phyloP scores from a whole-genome alignment of 64 coral and sea anemone species.

The Pocillopora verrucosa region DNA sequence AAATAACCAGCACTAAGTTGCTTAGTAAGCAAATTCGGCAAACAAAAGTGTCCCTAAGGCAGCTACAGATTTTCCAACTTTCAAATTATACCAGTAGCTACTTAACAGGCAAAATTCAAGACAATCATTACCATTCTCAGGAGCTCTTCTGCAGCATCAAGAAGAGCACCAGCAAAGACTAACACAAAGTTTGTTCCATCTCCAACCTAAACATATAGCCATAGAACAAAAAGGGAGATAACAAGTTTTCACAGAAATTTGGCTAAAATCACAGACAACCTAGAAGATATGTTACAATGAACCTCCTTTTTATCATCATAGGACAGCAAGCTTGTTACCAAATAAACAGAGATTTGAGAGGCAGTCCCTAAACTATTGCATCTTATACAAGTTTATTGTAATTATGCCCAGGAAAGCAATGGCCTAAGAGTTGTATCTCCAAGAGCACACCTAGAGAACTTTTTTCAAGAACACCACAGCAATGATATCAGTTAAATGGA shows the following conservation, averaged over 20 bases:
- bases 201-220: conserved; percentile 75
- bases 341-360: no score
- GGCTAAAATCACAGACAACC: not conserved
- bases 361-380: no score
- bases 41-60: not conserved
- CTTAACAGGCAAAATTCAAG: not conserved
- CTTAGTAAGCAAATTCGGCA: no score
- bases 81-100: not conserved
- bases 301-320: no score
- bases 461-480: no score
- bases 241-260: not conserved
- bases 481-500: no score
- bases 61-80: not conserved
- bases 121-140: conserved; percentile 58
- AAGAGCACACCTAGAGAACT: no score
- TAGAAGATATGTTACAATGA: not conserved
- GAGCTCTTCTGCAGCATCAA: conserved; percentile 88
- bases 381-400: no score
- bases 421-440: no score
- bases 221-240: not conserved
- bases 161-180: conserved; percentile 89
- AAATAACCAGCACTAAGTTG: no score
- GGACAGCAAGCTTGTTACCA: no score
- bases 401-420: no score
- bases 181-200: conserved; percentile 99